These are phyloP conservation scores for Vidua chalybeata DNA, from an alignment of 2,113 vertebrate species.

Conservation along the genomic window DNA sequence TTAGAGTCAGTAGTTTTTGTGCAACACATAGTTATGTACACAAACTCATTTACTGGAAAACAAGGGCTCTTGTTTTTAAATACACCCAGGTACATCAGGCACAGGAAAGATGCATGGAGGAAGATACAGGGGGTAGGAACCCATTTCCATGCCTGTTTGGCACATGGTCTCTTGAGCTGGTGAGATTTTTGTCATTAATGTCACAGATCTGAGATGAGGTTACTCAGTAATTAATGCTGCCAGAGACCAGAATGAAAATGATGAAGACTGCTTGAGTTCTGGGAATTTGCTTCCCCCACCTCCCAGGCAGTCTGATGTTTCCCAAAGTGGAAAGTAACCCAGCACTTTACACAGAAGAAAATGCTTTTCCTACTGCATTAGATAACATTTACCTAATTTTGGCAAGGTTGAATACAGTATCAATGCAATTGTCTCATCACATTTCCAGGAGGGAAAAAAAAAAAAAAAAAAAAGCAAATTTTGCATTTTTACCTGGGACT, in stretches of 20 bases:
- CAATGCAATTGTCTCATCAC: background rate
- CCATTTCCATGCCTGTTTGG: background rate
- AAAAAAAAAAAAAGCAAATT: background rate
- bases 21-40: conserved; percentile 19
- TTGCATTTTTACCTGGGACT: background rate
- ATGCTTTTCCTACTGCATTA: background rate
- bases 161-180: background rate
- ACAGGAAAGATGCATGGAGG: background rate
- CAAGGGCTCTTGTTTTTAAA: background rate
- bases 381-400: background rate
- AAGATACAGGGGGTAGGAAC: background rate
- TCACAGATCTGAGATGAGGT: background rate
- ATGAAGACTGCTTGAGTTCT: background rate
- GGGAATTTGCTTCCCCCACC: background rate
- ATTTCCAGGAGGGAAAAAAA: background rate
- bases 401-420: background rate
- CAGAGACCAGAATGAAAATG: background rate
- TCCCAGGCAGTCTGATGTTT: background rate
- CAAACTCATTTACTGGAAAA: background rate
- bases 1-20: conserved; percentile 8
- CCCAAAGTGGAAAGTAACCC: background rate
- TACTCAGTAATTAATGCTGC: background rate
- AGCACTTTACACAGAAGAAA: background rate
- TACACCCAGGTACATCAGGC: background rate
- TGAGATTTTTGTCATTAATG: background rate